A percentile compares a stretch with the other conserved stretches of the same genome.
phyloP scores from a whole-genome alignment of 2,797 vertebrate species.

The Artibeus lituratus region DNA sequence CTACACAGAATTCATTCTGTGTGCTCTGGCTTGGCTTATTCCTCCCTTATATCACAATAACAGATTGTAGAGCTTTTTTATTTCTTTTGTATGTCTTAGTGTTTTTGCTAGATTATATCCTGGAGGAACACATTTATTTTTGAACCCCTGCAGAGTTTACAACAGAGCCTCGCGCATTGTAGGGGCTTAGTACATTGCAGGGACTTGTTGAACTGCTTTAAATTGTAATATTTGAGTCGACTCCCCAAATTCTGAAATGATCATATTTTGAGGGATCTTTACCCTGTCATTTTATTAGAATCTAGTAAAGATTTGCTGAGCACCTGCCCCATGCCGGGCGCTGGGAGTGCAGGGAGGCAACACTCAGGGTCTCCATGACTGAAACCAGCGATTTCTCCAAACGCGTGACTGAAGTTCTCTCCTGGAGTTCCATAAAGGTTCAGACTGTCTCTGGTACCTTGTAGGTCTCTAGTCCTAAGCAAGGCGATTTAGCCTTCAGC shows the following conservation, averaged over 20 bases:
- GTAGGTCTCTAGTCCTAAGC: not conserved
- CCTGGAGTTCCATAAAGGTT: not conserved
- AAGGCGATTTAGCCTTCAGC: not conserved
- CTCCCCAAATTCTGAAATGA: not conserved
- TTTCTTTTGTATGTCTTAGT: not conserved
- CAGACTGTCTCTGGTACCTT: not conserved
- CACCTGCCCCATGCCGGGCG: not conserved
- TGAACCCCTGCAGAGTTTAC: not conserved
- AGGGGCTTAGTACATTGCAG: not conserved
- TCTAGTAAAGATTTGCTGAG: not conserved
- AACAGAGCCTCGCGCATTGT: not conserved
- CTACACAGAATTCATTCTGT: not conserved
- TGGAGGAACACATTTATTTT: not conserved
- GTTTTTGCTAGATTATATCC: not conserved
- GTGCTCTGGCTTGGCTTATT: not conserved
- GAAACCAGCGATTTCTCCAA: not conserved
- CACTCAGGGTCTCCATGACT: not conserved
- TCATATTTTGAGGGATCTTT: not conserved
- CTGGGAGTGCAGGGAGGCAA: not conserved
- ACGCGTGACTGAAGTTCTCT: not conserved
- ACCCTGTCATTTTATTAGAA: not conserved
- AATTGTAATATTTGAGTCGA: not conserved
- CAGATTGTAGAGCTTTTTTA: not conserved
- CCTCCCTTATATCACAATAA: not conserved
- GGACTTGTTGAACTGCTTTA: not conserved